These are phyloP conservation scores for Monochamus saltuarius DNA, from an alignment of 1,140 invertebrate genomes.

Conservation along the genomic window DNA sequence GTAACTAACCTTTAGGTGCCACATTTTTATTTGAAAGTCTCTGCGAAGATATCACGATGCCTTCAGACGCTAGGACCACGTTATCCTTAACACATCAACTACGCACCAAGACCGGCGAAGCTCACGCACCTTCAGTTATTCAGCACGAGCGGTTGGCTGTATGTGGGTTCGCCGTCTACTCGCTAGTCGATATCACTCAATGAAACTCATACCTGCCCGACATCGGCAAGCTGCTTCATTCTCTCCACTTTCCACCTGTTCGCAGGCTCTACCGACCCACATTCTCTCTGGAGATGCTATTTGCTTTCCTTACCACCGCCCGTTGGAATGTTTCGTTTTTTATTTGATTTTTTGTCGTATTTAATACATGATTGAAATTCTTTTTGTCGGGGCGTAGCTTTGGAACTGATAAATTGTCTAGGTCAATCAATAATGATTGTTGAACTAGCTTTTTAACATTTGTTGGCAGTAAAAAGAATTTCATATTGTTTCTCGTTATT, in stretches of 20 bases:
- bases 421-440: neutral
- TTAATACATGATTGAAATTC: neutral
- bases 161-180: conserved; percentile 12
- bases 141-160: conserved; percentile 12
- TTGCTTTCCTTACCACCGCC: conserved; percentile 19
- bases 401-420: neutral
- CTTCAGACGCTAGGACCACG: neutral
- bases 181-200: conserved; percentile 28
- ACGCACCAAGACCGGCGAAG: conserved; percentile 13
- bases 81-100: conserved; percentile 9
- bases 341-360: neutral
- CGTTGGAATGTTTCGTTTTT: conserved; percentile 16
- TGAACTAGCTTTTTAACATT: too few species aligned
- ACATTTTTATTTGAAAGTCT: conserved; percentile 7
- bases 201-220: conserved; percentile 20
- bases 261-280: conserved; percentile 15
- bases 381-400: too few species aligned
- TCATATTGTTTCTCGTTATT: too few species aligned
- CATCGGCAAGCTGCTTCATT: conserved; percentile 10
- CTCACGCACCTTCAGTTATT: conserved; percentile 10
- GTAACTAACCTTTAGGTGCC: conserved; percentile 17
- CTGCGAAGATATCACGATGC: neutral
- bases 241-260: conserved; percentile 29
- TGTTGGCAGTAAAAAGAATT: too few species aligned
- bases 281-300: neutral